Base-by-base conservation (phyloP, 2,797 vertebrate species). In the Helicolenus hilgendorfi region DNA sequence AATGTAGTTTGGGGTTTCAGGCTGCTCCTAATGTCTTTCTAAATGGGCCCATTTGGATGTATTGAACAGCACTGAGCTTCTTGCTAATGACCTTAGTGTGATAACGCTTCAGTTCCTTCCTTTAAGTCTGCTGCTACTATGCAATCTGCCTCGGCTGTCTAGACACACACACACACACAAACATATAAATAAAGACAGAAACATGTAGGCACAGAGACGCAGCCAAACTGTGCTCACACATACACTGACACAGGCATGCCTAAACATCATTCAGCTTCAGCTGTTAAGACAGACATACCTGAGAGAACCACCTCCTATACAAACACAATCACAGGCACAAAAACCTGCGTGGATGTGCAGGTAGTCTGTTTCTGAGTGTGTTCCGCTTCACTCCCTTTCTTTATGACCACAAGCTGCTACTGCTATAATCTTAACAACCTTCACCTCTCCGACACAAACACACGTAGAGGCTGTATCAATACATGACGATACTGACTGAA, bases 21-120 rank as follows among this genome's bases (percentile, higher is more conserved):
- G 79, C 90, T 90, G 77, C 24, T 79, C 79, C 71, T 94, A 94
- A 94, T 89, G 85, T 86, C 70, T 88, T 77, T 93, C 87, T 91
- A 92, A 95, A 95, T 92, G 69, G 80, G 72, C 75, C 86, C 65
- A 88, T 93, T 94, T 95, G 83, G 83, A 84, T 88, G 79, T 89
- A 81, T 86, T 92, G 86, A 94, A 87, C 72, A 90, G 78, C 65
- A 63, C 82, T 91, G 81, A 91, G 86, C 81, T 83, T 89, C 82
- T 81, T 84, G 78, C 81, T 92, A 94, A 94, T 91, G 89, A 94
- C 86, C 87, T 87, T 60, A 56, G 76, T 82, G 83, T 78, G 79
- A 92, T 92, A 91, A 88, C 20, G 45, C 85, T 88, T 92, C 81
- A 89, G 26, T 92, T 94, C 56, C 72, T 91, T 86, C 56, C 73